Percentiles rank a stretch among this genome's conserved stretches.
Evolutionary conservation across 64 coral and sea anemone genomes (phyloP).

Genomic region (Pocillopora verrucosa): DNA sequence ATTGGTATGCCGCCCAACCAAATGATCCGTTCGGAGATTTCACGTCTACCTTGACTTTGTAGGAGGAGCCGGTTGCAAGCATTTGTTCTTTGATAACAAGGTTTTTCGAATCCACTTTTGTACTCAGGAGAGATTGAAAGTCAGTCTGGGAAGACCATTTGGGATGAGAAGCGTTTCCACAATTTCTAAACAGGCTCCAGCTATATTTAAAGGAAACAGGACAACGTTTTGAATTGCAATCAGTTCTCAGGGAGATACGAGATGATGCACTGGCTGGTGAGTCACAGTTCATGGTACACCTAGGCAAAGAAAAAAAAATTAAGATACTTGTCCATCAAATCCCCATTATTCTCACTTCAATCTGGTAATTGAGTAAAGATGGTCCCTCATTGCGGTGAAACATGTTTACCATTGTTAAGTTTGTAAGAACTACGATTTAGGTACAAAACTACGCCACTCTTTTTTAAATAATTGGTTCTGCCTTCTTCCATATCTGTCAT

Average conservation of each 20-base stretch:
- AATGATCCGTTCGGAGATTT: background rate
- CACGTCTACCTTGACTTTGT: background rate
- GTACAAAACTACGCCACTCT: no score
- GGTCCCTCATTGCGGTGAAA: no score
- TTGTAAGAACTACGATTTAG: no score
- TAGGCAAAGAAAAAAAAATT: background rate
- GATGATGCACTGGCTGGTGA: background rate
- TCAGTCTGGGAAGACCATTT: background rate
- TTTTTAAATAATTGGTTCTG: no score
- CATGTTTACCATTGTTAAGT: no score
- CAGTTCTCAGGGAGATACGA: background rate
- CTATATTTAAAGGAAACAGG: background rate
- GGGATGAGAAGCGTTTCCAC: background rate
- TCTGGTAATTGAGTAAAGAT: no score
- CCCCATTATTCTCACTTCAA: no score
- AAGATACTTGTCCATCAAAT: no score
- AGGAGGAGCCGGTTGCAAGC: background rate
- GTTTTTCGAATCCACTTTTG: background rate
- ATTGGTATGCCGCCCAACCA: background rate
- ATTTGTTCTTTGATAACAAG: background rate
- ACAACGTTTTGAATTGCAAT: background rate
- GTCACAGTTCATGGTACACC: background rate
- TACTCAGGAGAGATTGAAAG: background rate
- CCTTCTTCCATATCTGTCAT: no score
- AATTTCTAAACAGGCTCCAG: background rate